Percentiles rank a stretch among this genome's conserved stretches.
Evolutionary conservation across 2,113 vertebrate species (phyloP).

Genomic region (Peromyscus leucopus): DNA sequence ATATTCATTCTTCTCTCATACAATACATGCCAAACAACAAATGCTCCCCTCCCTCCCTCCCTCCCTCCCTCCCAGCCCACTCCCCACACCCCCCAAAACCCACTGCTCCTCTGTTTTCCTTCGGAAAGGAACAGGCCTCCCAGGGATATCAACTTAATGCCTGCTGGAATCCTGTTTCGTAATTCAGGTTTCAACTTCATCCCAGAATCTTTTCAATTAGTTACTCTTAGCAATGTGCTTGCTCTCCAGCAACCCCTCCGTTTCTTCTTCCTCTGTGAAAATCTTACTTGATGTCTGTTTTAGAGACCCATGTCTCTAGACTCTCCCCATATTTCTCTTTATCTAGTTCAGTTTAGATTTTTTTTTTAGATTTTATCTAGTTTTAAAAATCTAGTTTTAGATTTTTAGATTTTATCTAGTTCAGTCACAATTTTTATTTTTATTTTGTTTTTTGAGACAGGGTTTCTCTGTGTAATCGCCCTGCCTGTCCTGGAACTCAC

Average conservation of each 20-base stretch:
- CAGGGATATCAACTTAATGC: not conserved
- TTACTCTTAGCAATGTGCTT: not conserved
- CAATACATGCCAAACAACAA: not conserved
- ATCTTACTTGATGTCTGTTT: not conserved
- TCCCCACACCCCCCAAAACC: accelerated
- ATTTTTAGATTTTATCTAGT: too few species aligned
- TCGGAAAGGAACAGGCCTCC: not conserved
- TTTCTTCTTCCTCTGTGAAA: not conserved
- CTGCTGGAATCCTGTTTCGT: not conserved
- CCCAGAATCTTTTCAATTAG: not conserved
- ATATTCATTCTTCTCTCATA: not conserved
- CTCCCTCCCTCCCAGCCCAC: not conserved
- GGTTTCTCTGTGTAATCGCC: too few species aligned
- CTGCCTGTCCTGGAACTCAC: too few species aligned
- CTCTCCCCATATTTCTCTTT: not conserved
- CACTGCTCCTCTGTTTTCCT: not conserved
- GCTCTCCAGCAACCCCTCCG: not conserved
- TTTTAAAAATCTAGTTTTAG: too few species aligned
- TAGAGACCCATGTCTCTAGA: not conserved
- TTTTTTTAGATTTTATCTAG: too few species aligned
- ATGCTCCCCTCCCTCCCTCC: not conserved
- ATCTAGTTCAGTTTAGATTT: not conserved
- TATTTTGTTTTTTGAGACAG: too few species aligned
- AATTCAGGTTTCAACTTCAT: not conserved
- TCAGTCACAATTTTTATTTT: not conserved